Evolutionary conservation across 2,888 invertebrate genomes (phyloP), one percentile per base, ranked within the genome.

Genomic region (Eupithecia inturbata): DNA sequence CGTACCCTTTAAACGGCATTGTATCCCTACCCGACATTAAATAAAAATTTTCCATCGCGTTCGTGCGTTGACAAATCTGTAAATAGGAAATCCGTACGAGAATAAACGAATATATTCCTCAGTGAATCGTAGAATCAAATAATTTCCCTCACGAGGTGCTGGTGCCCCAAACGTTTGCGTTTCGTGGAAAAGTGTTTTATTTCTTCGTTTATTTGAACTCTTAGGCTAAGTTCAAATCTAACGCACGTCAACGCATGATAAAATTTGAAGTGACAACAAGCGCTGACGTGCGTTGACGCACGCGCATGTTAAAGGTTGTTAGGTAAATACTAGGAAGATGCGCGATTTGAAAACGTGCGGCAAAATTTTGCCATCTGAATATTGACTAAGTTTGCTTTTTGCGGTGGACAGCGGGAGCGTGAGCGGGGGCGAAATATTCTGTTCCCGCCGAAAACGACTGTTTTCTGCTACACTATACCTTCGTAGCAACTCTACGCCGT

Each of bases 31-130:
- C 71, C 64, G 33, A 68, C 73, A 73, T 76, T 73, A 73, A 76
- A 73, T 76, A 70, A 76, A 76, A 73, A 71, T 76, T 76, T 39
- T 67, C 49, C 45, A 71, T 68, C 72, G 64, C 66, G 69, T 76
- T 41, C 62, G 76, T 76, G 67, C 70, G n/a, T n/a, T n/a, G n/a
- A n/a, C n/a, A n/a, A n/a, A 72, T 31, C 31, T 19, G 31, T 31
- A 31, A n/a, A 62, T 19, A 19, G 19, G 12, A 22, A 31, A 62
- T 31, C 62, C 16, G 22, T 19, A 62, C 19, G 9, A 16, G 7
- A 62, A 31, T 31, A 62, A 31, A 62, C 62, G 62, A 62, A 31
- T 19, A 53, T 53, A 53, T 53, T 53, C 49, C 16, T 31, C 62
- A 19, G 31, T 31, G 28, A 19, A 31, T 62, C 62, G 62, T 31